Percentiles rank a stretch among this genome's conserved stretches.
Conservation (phyloP, 1,140 invertebrate species). For the Drosophila prosaltans region DNA sequence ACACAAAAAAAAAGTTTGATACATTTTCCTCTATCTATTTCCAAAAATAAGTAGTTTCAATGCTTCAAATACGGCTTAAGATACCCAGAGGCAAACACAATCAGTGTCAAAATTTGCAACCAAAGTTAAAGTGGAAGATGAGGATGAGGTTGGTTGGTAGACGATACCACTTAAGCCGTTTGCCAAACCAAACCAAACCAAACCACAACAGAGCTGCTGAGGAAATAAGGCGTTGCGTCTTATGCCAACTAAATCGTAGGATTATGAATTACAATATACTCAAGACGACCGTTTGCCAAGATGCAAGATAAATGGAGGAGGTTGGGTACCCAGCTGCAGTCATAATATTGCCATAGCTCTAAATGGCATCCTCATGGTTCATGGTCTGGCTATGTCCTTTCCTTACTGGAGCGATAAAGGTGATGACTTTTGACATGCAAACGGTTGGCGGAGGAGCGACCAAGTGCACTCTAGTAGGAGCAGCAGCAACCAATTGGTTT, state of each 20-base stretch:
- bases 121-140: constrained; percentile 24
- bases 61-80: constrained; percentile 3
- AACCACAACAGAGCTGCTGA: constrained; percentile 9
- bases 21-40: constrained; percentile 38
- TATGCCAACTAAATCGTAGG: constrained; percentile 73
- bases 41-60: constrained; percentile 38
- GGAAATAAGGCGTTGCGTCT: constrained; percentile 74
- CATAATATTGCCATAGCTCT: constrained; percentile 77
- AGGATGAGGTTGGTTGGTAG: neutral
- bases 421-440: constrained; percentile 78
- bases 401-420: constrained; percentile 60
- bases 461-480: constrained; percentile 36
- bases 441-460: constrained; percentile 11
- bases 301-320: constrained; percentile 6
- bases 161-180: constrained; percentile 19
- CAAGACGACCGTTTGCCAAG: constrained; percentile 34
- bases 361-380: constrained; percentile 47
- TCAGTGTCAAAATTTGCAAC: constrained; percentile 76
- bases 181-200: constrained; percentile 11
- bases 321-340: constrained; percentile 46
- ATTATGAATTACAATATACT: constrained; percentile 80
- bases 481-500: constrained; percentile 58
- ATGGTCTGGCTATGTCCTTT: neutral
- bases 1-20: neutral
- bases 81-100: constrained; percentile 60